Evolutionary conservation across 2,888 invertebrate species (phyloP).

Genomic region (Molorchus minor): DNA sequence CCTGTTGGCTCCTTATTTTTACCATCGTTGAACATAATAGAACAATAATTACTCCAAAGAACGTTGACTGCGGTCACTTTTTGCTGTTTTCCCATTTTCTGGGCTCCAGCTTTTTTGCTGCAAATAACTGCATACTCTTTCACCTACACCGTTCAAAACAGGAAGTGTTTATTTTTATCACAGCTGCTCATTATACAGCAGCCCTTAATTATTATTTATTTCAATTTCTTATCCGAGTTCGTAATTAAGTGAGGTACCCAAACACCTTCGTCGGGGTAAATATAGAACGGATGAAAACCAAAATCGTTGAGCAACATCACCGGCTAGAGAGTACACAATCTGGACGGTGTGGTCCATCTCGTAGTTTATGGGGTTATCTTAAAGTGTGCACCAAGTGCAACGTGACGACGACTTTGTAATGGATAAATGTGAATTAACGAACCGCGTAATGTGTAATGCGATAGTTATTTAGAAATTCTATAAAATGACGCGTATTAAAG

Average conservation of each 20-base stretch:
- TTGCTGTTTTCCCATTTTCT: too few species aligned
- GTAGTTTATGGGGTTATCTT: slow-evolving; percentile 17
- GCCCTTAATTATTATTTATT: too few species aligned
- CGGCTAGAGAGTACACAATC: slow-evolving; percentile 20
- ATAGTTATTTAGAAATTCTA: slow-evolving; percentile 1
- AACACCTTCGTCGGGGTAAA: slow-evolving; percentile 15
- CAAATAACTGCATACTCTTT: too few species aligned
- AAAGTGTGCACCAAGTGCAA: slow-evolving; percentile 14
- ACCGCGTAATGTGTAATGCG: slow-evolving; percentile 17
- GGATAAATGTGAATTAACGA: slow-evolving; percentile 13
- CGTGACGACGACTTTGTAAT: slow-evolving; percentile 4
- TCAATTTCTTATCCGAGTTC: slow-evolving; percentile 3
- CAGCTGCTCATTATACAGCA: too few species aligned
- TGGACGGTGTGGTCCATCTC: slow-evolving; percentile 16
- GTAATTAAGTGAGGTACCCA: slow-evolving; percentile 15
- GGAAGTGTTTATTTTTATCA: too few species aligned
- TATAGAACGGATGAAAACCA: slow-evolving; percentile 14
- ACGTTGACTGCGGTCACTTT: too few species aligned
- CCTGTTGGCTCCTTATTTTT: too few species aligned
- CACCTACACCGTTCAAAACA: too few species aligned
- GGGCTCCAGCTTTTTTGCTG: too few species aligned
- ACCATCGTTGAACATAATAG: too few species aligned
- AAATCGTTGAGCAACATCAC: slow-evolving; percentile 14
- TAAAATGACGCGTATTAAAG: slow-evolving; percentile 64
- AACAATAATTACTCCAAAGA: too few species aligned